Conservation (phyloP, 2,888 invertebrate species). For the Pollenia angustigena region DNA sequence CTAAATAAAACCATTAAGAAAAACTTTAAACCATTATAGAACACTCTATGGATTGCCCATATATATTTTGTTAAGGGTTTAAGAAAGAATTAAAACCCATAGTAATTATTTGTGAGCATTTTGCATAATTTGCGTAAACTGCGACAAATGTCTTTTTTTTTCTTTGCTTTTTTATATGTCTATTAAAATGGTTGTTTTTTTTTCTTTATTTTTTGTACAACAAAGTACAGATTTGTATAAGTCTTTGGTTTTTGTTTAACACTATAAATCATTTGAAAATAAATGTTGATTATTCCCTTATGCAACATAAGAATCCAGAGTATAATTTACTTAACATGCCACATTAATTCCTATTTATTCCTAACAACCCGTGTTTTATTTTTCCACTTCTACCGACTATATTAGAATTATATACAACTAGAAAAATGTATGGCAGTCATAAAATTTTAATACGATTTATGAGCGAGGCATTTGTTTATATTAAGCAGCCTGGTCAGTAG, state of each 20-base stretch:
- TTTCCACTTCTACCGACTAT: neutral
- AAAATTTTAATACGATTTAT: neutral
- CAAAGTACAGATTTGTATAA: neutral
- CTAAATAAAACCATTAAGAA: too few relatives aligned
- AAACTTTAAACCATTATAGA: too few relatives aligned
- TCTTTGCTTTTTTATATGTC: neutral
- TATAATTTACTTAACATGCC: neutral
- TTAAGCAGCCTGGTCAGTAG: neutral
- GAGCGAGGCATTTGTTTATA: neutral
- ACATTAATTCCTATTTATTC: constrained; percentile 1
- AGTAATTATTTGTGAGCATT: constrained; percentile 4
- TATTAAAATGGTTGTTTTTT: neutral
- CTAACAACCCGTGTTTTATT: neutral
- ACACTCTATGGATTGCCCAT: too few relatives aligned
- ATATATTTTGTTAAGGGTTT: neutral
- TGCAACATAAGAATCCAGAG: neutral
- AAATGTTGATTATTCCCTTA: constrained; percentile 6
- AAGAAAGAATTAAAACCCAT: neutral
- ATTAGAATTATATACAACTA: neutral
- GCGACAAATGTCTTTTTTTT: neutral
- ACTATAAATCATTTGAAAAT: constrained; percentile 8
- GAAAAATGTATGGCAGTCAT: neutral
- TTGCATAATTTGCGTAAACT: constrained; percentile 8
- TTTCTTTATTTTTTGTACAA: neutral
- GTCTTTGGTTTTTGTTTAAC: neutral